These are phyloP conservation scores for Diadema setosum DNA, from an alignment of 35 echinoderm and acorn worm genomes.

Conservation along the genomic window DNA sequence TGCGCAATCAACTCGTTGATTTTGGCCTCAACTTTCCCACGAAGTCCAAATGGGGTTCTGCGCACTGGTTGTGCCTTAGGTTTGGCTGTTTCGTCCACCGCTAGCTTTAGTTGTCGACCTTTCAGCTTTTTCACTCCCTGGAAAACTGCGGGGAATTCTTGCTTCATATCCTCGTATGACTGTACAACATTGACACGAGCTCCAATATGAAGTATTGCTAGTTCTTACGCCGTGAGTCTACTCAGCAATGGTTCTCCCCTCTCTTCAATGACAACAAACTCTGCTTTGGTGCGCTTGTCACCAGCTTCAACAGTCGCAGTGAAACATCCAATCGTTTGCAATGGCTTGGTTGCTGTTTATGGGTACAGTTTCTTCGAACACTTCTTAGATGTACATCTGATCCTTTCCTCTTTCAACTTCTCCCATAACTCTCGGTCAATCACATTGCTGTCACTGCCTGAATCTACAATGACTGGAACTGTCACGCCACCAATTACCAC, in stretches of 20 bases:
- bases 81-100: not conserved
- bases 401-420: not conserved
- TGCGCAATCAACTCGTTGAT: not conserved
- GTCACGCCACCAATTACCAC: not conserved
- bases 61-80: not conserved
- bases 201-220: no score
- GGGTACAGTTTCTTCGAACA: not conserved
- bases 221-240: not conserved
- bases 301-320: not conserved
- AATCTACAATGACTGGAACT: not conserved
- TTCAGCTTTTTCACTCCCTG: not conserved
- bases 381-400: not conserved
- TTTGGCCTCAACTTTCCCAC: conserved; percentile 1
- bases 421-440: not conserved
- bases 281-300: not conserved
- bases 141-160: not conserved
- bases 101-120: not conserved
- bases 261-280: not conserved
- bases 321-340: not conserved
- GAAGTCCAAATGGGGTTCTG: not conserved
- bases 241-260: not conserved
- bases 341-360: not conserved
- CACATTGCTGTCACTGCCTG: not conserved
- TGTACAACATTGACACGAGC: no score
- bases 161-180: not conserved